Evolutionary conservation across 2,797 vertebrate genomes (phyloP), one percentile per base, ranked within the genome.

Genomic region (Helostoma temminkii): DNA sequence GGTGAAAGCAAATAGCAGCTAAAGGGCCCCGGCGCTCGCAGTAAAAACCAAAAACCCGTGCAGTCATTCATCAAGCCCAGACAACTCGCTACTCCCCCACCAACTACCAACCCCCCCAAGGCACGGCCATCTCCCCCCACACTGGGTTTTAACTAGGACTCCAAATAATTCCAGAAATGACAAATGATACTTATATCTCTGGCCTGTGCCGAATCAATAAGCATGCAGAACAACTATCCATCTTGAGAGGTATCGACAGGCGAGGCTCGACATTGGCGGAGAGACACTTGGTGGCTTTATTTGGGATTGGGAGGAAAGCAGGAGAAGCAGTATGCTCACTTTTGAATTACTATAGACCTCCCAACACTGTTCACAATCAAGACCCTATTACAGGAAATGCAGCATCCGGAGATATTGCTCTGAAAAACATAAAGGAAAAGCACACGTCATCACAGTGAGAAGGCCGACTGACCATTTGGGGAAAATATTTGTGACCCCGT

Each of bases 81-180:
- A 97, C 96, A 96, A 94, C 92, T 92, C 78, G 78, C 92, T 91
- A 75, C 87, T 86, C 89, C 91, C 89, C 88, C 86, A 71, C 86
- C 82, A 72, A 93, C 93, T 89, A 93, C 94, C 93, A 93, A 93
- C 91, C 94, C 87, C 89, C 93, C 94, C 92, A 85, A 95, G 96
- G 94, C 95, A 94, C 82, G 92, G 92, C 94, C 94, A 95, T 94
- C 95, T 93, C 94, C 95, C 94, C 92, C 76, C 68, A 72, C 95
- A 95, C 95, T 94, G 90, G 94, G 94, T 96, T 95, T 96, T 97
- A 98, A 97, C 91, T 96, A 95, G 95, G 95, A 96, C 96, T 96
- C 74, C 91, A 95, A 96, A 96, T 97, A 96, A 96, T 96, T 96
- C 96, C 95, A 96, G 95, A 97, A 96, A 98, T 98, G 97, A 99